A percentile compares a stretch with the other conserved stretches of the same genome.
These are phyloP conservation scores for Chromoteleia sp. DNA, from an alignment of 2,888 invertebrate genomes.

Conservation along the genomic window DNA sequence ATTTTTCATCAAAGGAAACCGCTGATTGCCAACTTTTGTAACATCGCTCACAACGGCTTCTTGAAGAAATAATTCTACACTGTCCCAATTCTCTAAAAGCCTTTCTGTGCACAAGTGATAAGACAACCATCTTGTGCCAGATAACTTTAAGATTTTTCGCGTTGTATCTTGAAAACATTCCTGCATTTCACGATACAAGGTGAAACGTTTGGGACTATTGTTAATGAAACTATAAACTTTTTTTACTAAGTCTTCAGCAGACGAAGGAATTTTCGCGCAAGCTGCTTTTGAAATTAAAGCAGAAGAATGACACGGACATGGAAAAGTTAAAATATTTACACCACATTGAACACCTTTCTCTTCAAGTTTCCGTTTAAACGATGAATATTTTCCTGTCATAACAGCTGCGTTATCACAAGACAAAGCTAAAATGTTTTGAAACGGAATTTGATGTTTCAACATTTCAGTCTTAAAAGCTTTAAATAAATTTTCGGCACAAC, in stretches of 20 bases:
- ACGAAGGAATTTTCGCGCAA: constrained; percentile 33
- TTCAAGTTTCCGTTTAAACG: constrained; percentile 54
- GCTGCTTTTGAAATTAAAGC: constrained; percentile 29
- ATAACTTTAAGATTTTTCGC: constrained; percentile 2
- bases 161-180: not conserved
- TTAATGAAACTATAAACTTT: constrained; percentile 1
- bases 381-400: constrained; percentile 14
- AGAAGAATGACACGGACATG: constrained; percentile 21
- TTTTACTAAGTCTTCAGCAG: constrained; percentile 1
- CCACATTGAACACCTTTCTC: constrained; percentile 1
- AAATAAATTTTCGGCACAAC: constrained; percentile 33
- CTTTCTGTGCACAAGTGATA: too few relatives aligned
- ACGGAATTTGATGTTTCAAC: constrained; percentile 14
- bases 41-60: too few relatives aligned
- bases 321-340: constrained; percentile 5
- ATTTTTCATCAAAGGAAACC: too few relatives aligned
- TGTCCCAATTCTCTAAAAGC: too few relatives aligned
- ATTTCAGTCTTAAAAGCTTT: constrained; percentile 31
- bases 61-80: too few relatives aligned
- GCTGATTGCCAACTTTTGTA: too few relatives aligned
- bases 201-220: constrained; percentile 6
- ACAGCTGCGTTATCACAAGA: too few relatives aligned
- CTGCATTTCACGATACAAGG: constrained; percentile 2
- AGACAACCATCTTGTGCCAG: too few relatives aligned
- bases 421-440: constrained; percentile 17